These are phyloP conservation scores for Ditylenchus dipsaci DNA, from an alignment of 1,140 invertebrate genomes.

Conservation along the genomic window DNA sequence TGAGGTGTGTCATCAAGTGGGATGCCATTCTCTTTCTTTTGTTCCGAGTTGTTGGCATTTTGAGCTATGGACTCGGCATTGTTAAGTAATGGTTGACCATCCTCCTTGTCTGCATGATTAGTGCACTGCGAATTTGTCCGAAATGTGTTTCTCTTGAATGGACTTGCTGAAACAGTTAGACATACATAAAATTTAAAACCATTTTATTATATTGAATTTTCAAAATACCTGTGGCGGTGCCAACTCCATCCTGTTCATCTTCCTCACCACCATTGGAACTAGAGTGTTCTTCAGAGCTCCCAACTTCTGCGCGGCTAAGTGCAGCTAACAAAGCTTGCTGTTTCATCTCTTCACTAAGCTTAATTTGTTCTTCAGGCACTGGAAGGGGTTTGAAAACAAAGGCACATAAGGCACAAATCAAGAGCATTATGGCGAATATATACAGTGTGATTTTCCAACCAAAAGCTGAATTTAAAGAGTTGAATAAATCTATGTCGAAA, in stretches of 20 bases:
- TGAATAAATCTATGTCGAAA: not conserved
- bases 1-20: conserved; percentile 9
- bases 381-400: conserved; percentile 78
- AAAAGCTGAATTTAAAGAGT: conserved; percentile 64
- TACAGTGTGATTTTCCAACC: conserved; percentile 86
- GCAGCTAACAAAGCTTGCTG: conserved; percentile 34
- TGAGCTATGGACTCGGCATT: conserved; percentile 6
- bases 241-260: not conserved
- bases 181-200: too few species aligned
- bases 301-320: conserved; percentile 19
- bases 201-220: too few species aligned
- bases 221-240: not conserved
- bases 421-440: conserved; percentile 81
- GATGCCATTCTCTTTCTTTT: conserved; percentile 6
- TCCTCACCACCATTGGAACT: not conserved
- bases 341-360: conserved; percentile 27
- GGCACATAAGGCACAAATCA: conserved; percentile 86
- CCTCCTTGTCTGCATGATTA: conserved; percentile 18
- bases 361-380: conserved; percentile 29
- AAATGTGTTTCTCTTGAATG: conserved; percentile 9
- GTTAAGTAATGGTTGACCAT: conserved; percentile 37
- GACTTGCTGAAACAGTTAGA: not conserved
- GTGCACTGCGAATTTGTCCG: conserved; percentile 29
- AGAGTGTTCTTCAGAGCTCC: conserved; percentile 5
- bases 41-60: not conserved